Base-by-base conservation (phyloP, 1,140 invertebrate genomes). In the Drosophila persimilis region DNA sequence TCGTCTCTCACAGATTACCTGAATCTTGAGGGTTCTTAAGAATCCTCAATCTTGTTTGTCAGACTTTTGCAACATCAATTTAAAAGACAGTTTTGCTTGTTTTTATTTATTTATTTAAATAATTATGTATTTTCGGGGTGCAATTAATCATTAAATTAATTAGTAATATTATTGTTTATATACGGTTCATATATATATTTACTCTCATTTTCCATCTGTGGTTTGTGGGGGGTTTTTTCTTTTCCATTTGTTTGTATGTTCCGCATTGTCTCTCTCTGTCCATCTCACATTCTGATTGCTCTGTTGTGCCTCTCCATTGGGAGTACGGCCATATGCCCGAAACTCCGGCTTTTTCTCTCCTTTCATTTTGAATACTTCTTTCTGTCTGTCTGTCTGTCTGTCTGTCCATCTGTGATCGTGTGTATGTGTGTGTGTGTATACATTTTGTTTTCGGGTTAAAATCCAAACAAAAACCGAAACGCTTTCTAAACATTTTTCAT, bases 81-180 rank as follows among this genome's bases (percentile, higher is more conserved):
- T 39, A 24, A 9, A 45, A 48, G 13, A 31, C 8, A 5, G n/a
- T 20, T 17, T 57, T 55, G 31, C 31, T 75, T 89, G 80, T 51
- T 78, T 71, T 90, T 86, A 81, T 86, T 90, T 71, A 74, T 80
- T 80, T 90, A 90, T 90, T 90, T 90, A 90, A 90, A 90, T 90
- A 90, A 88, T 90, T 83, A 90, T 90, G 83, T 86, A 88, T 86
- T 83, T 90, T 86, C 74, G 73, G 75, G 86, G 86, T 90, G 86
- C 86, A 90, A 86, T 90, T 90, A 90, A 86, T 90, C 81, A 80
- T 83, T 90, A 90, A 90, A 86, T 90, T 90, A 90, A 90, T 90
- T 86, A 86, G 81, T 86, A 86, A 88, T 86, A 84, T 89, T 89
- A 89, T 89, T 89, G 81, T 89, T 89, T 89, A 86, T 85, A 90